Evolutionary conservation across 2,113 vertebrate genomes (phyloP).

Genomic region (Murina feae): DNA sequence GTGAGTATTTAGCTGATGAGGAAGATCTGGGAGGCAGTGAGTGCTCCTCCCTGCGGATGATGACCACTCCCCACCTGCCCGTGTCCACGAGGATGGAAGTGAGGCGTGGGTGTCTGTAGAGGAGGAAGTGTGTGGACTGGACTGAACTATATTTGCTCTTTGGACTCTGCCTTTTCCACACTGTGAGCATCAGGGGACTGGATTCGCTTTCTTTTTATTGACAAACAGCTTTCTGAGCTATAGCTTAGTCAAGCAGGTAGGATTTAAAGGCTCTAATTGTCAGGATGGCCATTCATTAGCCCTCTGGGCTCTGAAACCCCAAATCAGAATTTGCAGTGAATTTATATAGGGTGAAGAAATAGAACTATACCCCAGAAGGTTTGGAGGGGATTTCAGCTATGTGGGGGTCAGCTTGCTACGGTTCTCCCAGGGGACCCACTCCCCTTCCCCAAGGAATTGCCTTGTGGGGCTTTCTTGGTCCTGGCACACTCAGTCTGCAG

Average conservation of each 20-base stretch:
- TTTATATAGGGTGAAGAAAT: not conserved
- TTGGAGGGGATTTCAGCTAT: not conserved
- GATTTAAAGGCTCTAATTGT: not conserved
- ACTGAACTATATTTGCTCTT: not conserved
- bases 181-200: not conserved
- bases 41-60: not conserved
- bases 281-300: not conserved
- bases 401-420: not conserved
- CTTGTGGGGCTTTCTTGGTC: not conserved
- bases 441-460: not conserved
- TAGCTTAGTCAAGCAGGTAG: not conserved
- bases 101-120: rapidly evolving
- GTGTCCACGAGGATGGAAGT: not conserved
- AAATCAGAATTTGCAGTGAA: not conserved
- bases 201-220: not conserved
- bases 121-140: not conserved
- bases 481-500: not conserved
- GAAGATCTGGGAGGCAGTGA: not conserved
- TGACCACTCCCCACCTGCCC: not conserved
- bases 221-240: not conserved
- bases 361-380: not conserved
- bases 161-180: not conserved
- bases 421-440: not conserved
- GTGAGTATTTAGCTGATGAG: not conserved
- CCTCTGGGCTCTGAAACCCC: not conserved